phyloP scores from a whole-genome alignment of 2,113 vertebrate species.

The Erythrocercus mccallii region DNA sequence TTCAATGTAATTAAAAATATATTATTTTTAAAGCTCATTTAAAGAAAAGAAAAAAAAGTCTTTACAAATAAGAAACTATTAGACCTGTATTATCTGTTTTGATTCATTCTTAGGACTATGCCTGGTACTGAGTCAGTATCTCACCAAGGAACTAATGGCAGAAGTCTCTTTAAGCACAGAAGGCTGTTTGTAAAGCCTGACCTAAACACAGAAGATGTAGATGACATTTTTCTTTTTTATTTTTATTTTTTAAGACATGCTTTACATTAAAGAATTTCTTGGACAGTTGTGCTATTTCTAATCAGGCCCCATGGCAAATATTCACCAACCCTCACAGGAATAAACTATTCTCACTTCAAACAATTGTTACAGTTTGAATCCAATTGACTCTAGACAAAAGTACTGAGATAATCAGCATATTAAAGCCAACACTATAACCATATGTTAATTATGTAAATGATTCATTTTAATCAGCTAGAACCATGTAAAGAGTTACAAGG shows the following conservation, averaged over 20 bases:
- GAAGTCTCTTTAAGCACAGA: not conserved
- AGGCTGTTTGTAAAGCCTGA: not conserved
- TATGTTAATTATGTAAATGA: conserved; percentile 99
- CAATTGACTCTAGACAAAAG: conserved; percentile 88
- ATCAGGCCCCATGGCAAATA: conserved; percentile 71
- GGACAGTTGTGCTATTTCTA: conserved; percentile 67
- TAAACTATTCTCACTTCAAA: conserved; percentile 84
- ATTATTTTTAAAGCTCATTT: not conserved
- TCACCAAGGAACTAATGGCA: not conserved
- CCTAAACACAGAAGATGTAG: not conserved
- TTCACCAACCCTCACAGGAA: conserved; percentile 72
- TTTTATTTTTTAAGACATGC: not conserved
- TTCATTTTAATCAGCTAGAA: conserved; percentile 96
- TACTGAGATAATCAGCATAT: conserved; percentile 92
- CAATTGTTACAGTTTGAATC: conserved; percentile 85
- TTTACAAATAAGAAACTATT: not conserved
- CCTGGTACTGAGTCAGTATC: not conserved
- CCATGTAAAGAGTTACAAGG: conserved; percentile 92
- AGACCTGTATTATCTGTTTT: not conserved
- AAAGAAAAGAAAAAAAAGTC: not conserved
- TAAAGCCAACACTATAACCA: conserved; percentile 93
- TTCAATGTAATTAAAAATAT: not conserved
- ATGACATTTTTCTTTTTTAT: not conserved
- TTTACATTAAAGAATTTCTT: conserved; percentile 64
- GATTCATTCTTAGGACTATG: not conserved